phyloP scores from a whole-genome alignment of 2,888 invertebrate genomes.

The Perizoma affinitatum region DNA sequence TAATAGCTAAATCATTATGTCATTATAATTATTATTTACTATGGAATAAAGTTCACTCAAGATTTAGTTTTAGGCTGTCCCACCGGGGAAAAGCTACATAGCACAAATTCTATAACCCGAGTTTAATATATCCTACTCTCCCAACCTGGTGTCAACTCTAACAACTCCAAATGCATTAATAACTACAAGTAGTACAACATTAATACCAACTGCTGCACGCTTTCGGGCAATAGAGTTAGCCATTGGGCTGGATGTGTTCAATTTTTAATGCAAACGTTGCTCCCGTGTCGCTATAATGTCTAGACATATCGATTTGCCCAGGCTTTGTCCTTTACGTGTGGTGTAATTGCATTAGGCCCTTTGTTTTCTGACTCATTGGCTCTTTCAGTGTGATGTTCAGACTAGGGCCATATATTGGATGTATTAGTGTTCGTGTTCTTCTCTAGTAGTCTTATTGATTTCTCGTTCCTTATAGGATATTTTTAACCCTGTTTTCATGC shows the following conservation, averaged over 20 bases:
- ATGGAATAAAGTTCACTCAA: too few species aligned
- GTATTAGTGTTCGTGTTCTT: not conserved
- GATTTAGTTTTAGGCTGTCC: not conserved
- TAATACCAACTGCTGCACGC: constrained; percentile 14
- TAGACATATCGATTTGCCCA: constrained; percentile 78
- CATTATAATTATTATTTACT: too few species aligned
- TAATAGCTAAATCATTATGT: too few species aligned
- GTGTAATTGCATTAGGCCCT: constrained; percentile 60
- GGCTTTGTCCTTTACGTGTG: constrained; percentile 53
- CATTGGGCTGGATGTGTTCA: constrained; percentile 25
- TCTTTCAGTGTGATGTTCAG: constrained; percentile 25
- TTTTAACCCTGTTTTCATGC: too few species aligned
- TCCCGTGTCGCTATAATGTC: constrained; percentile 57
- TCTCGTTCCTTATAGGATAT: too few species aligned
- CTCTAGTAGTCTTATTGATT: too few species aligned
- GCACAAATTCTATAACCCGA: not conserved
- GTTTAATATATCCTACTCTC: constrained; percentile 2
- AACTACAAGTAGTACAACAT: constrained; percentile 21
- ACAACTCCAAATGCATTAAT: constrained; percentile 17
- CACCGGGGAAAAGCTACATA: not conserved
- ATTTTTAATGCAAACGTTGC: constrained; percentile 48
- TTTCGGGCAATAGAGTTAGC: constrained; percentile 13
- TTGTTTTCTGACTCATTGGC: constrained; percentile 49
- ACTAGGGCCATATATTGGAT: not conserved
- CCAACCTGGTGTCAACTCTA: not conserved